Base-by-base conservation (phyloP, 1,140 invertebrate genomes). In the Drosophila prosaltans region DNA sequence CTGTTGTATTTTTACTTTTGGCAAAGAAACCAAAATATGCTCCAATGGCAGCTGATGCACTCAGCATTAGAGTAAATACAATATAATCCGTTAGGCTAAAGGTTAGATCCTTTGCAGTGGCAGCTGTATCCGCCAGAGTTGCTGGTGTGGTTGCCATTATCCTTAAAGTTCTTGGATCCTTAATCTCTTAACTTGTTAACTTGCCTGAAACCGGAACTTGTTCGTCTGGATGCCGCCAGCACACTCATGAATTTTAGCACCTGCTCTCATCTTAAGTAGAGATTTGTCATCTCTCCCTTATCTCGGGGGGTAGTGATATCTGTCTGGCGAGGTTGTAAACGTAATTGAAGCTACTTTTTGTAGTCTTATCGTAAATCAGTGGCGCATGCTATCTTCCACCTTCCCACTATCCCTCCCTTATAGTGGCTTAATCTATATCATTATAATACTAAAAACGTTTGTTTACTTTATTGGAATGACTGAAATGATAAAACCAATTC, bases 21-120 rank as follows among this genome's bases (percentile, higher is more conserved):
- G 86, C 70, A 43, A 90, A 91, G 68, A 91, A 95, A 1, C 94
- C 95, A 79, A 95, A 95, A 80, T 95, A 96, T 1, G 96, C 85
- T 0, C 96, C 96, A 39, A 96, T 95, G 1, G 93, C 75, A 0
- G 94, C 93, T 3, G 95, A 96, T 0, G 94, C 68, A 0, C 91
- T 82, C 30, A 96, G 78, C 94, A 96, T 94, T 0, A 93, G 66
- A 0, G 90, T 89, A 71, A 96, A 95, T 1, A 95, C 94, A 0
- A 93, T 67, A 72, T 94, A 95, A 78, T 96, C 95, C 9, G 93
- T 80, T 48, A 92, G 74, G 16, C 93, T 93, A 62, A 94, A 94
- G 2, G 36, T 62, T 0, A 88, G 55, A 55, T 78, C 67, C 72
- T 76, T 76, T 5, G 39, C 41, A 30, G 28, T 30, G 28, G 28